Percentiles rank a stretch among this genome's conserved stretches.
These are phyloP conservation scores for Austrofundulus limnaeus DNA, from an alignment of 2,113 vertebrate genomes.

Conservation along the genomic window DNA sequence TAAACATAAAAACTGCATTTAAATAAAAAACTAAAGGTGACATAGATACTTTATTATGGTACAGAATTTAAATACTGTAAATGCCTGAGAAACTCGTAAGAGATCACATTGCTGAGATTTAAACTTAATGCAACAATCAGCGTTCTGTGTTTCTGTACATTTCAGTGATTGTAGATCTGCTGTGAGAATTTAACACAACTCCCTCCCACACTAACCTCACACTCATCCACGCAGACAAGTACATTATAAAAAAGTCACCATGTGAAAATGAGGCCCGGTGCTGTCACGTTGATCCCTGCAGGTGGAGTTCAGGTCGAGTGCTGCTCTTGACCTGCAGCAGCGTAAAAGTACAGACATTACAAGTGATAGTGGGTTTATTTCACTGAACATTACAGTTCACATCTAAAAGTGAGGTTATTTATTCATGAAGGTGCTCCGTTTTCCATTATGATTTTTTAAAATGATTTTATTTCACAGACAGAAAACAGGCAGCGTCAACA, in stretches of 20 bases:
- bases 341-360: slow-evolving; percentile 40
- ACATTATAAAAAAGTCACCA: slow-evolving; percentile 12
- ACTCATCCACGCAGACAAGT: slow-evolving; percentile 1
- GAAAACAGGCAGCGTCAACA: slow-evolving; percentile 6
- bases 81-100: too few species aligned
- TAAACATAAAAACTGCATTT: too few species aligned
- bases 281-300: not conserved
- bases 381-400: slow-evolving; percentile 29
- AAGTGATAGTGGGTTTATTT: slow-evolving; percentile 34
- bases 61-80: too few species aligned
- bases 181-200: slow-evolving; percentile 8
- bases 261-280: not conserved
- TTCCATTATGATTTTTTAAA: slow-evolving; percentile 33
- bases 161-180: slow-evolving; percentile 6
- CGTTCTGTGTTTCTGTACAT: slow-evolving; percentile 1
- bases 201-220: slow-evolving; percentile 9
- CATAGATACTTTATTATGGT: too few species aligned
- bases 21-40: too few species aligned
- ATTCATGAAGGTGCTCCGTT: slow-evolving; percentile 44
- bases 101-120: too few species aligned
- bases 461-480: slow-evolving; percentile 40
- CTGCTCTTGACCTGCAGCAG: slow-evolving; percentile 29
- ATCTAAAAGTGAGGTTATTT: slow-evolving; percentile 40
- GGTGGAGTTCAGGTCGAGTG: slow-evolving; percentile 42
- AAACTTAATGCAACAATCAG: slow-evolving; percentile 4